Evolutionary conservation across 1,140 invertebrate genomes (phyloP).

Genomic region (Phymastichus coffea): DNA sequence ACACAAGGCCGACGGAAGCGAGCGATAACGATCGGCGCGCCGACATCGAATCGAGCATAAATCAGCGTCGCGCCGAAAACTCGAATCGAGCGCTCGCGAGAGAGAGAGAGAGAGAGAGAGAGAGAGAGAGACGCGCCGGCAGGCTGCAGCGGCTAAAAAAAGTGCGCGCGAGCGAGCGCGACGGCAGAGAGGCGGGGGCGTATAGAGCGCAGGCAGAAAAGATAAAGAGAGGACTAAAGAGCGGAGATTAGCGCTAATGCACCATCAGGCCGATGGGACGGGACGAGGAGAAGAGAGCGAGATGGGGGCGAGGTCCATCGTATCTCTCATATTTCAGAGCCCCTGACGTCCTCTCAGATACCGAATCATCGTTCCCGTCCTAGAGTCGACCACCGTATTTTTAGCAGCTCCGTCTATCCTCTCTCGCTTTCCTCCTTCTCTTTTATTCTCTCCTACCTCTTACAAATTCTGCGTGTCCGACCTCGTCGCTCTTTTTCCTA

Average conservation of each 20-base stretch:
- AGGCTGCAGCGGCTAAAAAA: constrained; percentile 12
- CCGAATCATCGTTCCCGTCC: constrained; percentile 54
- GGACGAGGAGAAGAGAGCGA: constrained; percentile 33
- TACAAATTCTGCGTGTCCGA: constrained; percentile 17
- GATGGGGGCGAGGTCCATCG: constrained; percentile 46
- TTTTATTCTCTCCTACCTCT: constrained; percentile 21
- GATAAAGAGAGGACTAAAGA: constrained; percentile 58
- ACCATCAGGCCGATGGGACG: constrained; percentile 52
- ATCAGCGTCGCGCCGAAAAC: too few relatives aligned
- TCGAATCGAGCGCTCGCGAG: too few relatives aligned
- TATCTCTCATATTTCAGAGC: constrained; percentile 59
- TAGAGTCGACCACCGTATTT: constrained; percentile 49
- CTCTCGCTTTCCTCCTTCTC: constrained; percentile 16
- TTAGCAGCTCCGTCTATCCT: constrained; percentile 37
- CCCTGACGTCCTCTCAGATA: constrained; percentile 55
- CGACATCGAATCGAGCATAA: too few relatives aligned
- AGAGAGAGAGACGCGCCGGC: constrained; percentile 15
- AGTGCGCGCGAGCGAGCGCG: constrained; percentile 22
- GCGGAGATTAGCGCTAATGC: constrained; percentile 59
- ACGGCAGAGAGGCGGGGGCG: constrained; percentile 26
- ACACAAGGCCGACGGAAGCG: too few relatives aligned
- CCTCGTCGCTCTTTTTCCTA: neutral
- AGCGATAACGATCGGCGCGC: too few relatives aligned
- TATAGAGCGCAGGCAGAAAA: constrained; percentile 37
- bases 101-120: constrained; percentile 7